Evolutionary conservation across 2,797 vertebrate species (phyloP).

Genomic region (Aplochiton taeniatus): DNA sequence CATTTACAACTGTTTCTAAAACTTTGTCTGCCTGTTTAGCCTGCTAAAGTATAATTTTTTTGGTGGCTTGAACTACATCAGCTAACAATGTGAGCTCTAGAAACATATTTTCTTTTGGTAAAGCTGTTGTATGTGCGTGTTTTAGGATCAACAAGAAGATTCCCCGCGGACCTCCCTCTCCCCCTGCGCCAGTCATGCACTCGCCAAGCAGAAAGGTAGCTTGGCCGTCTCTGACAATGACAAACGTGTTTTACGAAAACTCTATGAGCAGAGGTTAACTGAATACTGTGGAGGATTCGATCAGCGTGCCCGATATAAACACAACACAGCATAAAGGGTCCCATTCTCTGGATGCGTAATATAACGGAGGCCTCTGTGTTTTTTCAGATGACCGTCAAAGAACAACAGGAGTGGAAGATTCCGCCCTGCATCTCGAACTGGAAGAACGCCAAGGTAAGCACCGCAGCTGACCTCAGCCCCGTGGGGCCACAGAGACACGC

Average conservation of each 20-base stretch:
- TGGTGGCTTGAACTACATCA: no score
- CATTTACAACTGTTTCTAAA: no score
- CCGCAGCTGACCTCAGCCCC: background rate
- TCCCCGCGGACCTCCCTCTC: slow-evolving; percentile 94
- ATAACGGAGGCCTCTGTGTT: slow-evolving; percentile 13
- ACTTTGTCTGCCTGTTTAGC: no score
- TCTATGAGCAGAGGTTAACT: background rate
- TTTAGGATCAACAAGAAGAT: slow-evolving; percentile 99
- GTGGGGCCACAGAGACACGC: background rate
- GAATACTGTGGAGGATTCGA: background rate
- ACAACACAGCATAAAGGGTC: no score
- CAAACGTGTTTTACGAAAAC: no score
- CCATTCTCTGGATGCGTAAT: background rate
- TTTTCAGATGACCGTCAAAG: slow-evolving; percentile 96
- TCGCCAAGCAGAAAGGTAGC: slow-evolving; percentile 97
- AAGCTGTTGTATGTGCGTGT: slow-evolving; percentile 6
- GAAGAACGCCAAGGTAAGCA: slow-evolving; percentile 95
- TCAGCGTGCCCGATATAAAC: no score
- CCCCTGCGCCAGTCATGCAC: slow-evolving; percentile 97
- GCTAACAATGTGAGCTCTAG: background rate
- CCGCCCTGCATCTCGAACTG: slow-evolving; percentile 99
- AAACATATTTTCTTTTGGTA: background rate
- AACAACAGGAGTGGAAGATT: slow-evolving; percentile 99
- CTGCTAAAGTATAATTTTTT: no score
- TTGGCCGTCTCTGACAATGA: background rate